Conservation (phyloP, 2,888 invertebrate species). For the Caenorhabditis sp. region DNA sequence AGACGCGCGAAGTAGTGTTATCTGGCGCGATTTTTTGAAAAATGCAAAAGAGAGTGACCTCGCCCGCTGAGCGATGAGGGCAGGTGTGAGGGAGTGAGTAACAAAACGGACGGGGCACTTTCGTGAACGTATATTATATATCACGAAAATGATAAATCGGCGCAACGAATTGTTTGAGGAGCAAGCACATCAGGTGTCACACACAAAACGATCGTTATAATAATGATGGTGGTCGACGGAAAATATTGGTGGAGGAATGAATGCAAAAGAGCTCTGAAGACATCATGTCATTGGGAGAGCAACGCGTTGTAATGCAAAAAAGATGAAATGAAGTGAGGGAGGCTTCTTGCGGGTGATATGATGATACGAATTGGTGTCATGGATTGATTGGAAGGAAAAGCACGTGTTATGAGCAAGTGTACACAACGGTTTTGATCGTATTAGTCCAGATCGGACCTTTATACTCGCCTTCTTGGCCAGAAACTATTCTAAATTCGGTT, state of each 20-base stretch:
- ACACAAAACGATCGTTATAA: neutral
- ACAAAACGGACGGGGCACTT: neutral
- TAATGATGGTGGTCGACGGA: neutral
- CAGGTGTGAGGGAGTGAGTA: constrained; percentile 24
- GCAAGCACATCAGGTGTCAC: neutral
- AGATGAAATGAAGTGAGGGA: neutral
- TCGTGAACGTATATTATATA: neutral
- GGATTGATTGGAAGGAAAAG: neutral
- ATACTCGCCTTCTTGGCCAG: neutral
- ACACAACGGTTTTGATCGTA: neutral
- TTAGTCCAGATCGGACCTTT: too few relatives aligned
- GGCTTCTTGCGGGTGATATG: constrained; percentile 27
- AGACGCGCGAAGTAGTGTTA: constrained; percentile 6
- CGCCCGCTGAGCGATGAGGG: neutral
- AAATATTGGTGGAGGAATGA: neutral
- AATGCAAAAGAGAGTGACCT: constrained; percentile 8
- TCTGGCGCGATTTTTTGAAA: constrained; percentile 1
- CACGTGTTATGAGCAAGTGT: neutral
- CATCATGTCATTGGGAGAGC: constrained; percentile 2
- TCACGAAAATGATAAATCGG: neutral
- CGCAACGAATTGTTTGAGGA: neutral
- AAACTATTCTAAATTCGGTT: neutral
- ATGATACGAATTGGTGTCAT: constrained; percentile 17
- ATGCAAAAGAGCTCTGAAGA: constrained; percentile 17
- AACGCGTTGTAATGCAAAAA: constrained; percentile 21